Percentiles rank a stretch among this genome's conserved stretches.
Conservation (phyloP, 2,888 invertebrate species). For the Drosophila lutescens region DNA sequence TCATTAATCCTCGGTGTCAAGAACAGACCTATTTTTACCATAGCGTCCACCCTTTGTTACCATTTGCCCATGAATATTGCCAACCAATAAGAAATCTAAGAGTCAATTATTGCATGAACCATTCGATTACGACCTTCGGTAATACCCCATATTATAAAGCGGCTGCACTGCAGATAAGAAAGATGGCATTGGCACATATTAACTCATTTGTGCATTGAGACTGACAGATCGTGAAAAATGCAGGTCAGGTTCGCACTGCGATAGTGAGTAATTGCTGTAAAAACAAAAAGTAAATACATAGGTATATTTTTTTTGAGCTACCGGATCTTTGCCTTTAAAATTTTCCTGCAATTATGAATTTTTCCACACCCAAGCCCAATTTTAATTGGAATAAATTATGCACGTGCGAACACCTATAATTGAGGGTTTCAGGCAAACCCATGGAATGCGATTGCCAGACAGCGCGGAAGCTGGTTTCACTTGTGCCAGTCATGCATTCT, state of each 20-base stretch:
- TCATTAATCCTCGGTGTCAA: no score
- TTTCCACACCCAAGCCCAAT: constrained; percentile 1
- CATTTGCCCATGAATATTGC: neutral
- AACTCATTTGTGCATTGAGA: neutral
- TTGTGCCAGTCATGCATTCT: constrained; percentile 28
- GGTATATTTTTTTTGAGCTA: neutral
- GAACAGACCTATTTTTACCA: no score
- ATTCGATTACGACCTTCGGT: neutral
- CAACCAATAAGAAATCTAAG: neutral
- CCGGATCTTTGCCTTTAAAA: neutral
- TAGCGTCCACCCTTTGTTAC: neutral
- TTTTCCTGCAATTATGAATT: neutral
- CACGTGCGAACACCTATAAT: constrained; percentile 3
- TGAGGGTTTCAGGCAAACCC: neutral
- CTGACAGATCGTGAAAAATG: constrained; percentile 4
- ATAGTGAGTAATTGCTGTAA: neutral
- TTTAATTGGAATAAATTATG: constrained; percentile 13
- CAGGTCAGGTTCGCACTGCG: constrained; percentile 28
- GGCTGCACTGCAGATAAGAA: constrained; percentile 29
- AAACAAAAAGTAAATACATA: neutral
- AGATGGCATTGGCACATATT: constrained; percentile 29
- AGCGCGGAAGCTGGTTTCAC: constrained; percentile 29
- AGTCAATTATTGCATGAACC: neutral
- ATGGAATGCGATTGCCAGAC: neutral
- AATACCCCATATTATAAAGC: neutral